Evolutionary conservation across 2,888 invertebrate genomes (phyloP).

Genomic region (Neoitamus cyanurus): DNA sequence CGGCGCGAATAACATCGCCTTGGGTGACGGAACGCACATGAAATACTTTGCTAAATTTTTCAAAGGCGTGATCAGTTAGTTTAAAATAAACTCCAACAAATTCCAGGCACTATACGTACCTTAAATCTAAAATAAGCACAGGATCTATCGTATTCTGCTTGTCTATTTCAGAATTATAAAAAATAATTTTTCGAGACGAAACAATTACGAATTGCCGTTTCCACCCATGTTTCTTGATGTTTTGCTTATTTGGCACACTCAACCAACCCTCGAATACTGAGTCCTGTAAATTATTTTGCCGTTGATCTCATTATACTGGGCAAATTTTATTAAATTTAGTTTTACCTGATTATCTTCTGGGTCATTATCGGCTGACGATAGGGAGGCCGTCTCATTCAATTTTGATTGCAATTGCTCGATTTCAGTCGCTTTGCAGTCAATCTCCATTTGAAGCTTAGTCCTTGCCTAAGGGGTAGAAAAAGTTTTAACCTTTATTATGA

Average conservation of each 20-base stretch:
- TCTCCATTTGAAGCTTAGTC: conserved; percentile 91
- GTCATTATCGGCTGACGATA: conserved; percentile 91
- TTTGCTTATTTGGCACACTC: conserved; percentile 94
- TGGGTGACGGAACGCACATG: conserved; percentile 98
- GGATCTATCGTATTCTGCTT: conserved; percentile 92
- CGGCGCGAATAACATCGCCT: conserved; percentile 98
- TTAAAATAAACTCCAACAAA: too few species aligned
- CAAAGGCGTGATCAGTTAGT: background rate
- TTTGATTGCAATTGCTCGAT: conserved; percentile 93
- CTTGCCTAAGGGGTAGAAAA: conserved; percentile 64
- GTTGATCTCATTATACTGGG: background rate
- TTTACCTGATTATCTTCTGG: conserved; percentile 74
- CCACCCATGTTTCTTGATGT: conserved; percentile 96
- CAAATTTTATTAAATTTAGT: background rate
- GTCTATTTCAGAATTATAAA: conserved; percentile 94
- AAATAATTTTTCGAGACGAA: conserved; percentile 95
- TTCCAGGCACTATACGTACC: too few species aligned
- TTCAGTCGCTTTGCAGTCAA: conserved; percentile 96
- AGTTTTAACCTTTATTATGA: background rate
- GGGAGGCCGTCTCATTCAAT: conserved; percentile 88
- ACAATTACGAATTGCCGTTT: conserved; percentile 97
- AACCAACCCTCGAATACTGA: conserved; percentile 95
- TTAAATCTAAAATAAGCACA: conserved; percentile 93
- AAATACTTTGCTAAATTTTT: conserved; percentile 87
- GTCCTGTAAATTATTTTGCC: conserved; percentile 67